Conservation (phyloP, 2,113 vertebrate genomes). For the Eulemur macaco region DNA sequence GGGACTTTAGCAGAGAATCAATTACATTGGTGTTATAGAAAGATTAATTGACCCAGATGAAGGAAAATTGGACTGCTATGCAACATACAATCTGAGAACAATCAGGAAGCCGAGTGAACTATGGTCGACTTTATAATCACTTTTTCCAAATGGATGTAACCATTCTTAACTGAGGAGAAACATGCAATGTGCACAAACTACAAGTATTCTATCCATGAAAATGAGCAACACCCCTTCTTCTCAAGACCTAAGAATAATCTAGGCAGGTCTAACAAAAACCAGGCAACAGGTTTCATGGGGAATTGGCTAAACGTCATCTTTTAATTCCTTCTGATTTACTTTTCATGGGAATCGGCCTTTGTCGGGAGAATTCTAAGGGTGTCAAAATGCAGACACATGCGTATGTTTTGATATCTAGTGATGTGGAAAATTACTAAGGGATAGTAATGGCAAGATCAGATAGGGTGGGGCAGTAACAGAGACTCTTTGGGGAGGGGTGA, state of each 20-base stretch:
- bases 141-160: constrained; percentile 36
- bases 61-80: neutral
- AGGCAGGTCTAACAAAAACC: neutral
- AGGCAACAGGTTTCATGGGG: neutral
- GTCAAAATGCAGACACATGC: neutral
- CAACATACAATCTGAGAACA: neutral
- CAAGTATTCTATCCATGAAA: neutral
- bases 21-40: neutral
- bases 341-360: neutral
- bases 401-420: neutral
- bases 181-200: neutral
- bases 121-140: neutral
- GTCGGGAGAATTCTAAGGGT: neutral
- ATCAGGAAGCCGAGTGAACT: neutral
- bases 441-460: neutral
- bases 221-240: neutral
- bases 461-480: neutral
- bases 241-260: neutral
- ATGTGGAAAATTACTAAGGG: neutral
- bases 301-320: neutral
- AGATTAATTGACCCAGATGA: constrained; percentile 33
- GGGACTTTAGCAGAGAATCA: neutral
- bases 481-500: neutral
- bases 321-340: neutral
- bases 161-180: constrained; percentile 25